These are phyloP conservation scores for Adelges cooleyi DNA, from an alignment of 1,140 invertebrate species.

Conservation along the genomic window DNA sequence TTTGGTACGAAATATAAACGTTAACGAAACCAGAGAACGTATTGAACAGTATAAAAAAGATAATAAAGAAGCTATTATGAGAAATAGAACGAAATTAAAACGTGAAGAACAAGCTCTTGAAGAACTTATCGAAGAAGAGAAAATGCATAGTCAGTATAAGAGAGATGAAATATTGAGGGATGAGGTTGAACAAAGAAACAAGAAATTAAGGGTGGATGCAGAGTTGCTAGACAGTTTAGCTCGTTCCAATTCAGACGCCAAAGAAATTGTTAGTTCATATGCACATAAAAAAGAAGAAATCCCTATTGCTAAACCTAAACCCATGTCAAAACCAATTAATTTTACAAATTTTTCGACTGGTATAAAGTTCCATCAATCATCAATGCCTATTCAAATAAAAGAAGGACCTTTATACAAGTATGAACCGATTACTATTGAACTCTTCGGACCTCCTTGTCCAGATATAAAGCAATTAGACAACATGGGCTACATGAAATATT, in stretches of 20 bases:
- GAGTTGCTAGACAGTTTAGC: conserved; percentile 87
- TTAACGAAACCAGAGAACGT: conserved; percentile 70
- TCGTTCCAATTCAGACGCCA: conserved; percentile 62
- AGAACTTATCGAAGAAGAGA: conserved; percentile 65
- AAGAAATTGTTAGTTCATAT: conserved; percentile 47
- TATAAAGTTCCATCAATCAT: conserved; percentile 46
- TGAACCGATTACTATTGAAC: conserved; percentile 44
- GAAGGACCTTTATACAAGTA: conserved; percentile 65
- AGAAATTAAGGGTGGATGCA: conserved; percentile 75
- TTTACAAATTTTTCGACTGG: conserved; percentile 66
- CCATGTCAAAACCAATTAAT: conserved; percentile 37
- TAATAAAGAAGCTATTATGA: conserved; percentile 80
- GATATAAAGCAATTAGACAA: conserved; percentile 48
- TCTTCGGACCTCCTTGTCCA: conserved; percentile 65
- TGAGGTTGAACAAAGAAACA: conserved; percentile 65
- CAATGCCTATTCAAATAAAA: conserved; percentile 51
- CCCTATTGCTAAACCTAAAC: conserved; percentile 36
- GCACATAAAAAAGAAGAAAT: conserved; percentile 32
- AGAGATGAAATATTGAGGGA: conserved; percentile 38
- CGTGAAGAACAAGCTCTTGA: conserved; percentile 70
- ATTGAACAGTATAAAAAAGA: conserved; percentile 92
- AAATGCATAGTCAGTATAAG: conserved; percentile 37
- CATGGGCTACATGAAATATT: conserved; percentile 63
- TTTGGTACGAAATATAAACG: conserved; percentile 79
- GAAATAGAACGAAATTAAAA: conserved; percentile 54